Evolutionary conservation across 1,140 invertebrate species (phyloP).

Genomic region (Fragariocoptes setiger): DNA sequence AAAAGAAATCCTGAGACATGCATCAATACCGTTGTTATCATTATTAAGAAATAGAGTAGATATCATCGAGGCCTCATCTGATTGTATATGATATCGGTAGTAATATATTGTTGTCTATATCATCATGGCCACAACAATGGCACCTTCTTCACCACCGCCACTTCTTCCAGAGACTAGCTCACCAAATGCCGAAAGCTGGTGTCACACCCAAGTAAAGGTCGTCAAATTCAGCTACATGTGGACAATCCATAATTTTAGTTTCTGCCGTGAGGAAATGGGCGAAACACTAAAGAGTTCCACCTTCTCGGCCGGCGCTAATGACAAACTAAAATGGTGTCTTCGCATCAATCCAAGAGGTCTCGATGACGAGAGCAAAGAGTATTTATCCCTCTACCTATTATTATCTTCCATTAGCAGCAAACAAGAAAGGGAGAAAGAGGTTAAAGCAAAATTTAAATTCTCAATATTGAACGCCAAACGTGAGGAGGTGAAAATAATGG

Average conservation of each 20-base stretch:
- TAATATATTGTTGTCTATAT: too few species aligned
- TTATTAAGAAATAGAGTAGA: too few species aligned
- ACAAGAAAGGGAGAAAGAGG: slow-evolving; percentile 58
- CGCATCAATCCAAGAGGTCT: slow-evolving; percentile 95
- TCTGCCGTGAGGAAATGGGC: slow-evolving; percentile 96
- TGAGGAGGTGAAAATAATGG: slow-evolving; percentile 99
- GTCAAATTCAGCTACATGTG: slow-evolving; percentile 99
- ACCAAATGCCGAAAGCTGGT: slow-evolving; percentile 12
- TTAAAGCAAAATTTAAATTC: slow-evolving; percentile 98
- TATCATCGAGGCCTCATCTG: too few species aligned
- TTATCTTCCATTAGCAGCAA: slow-evolving; percentile 78
- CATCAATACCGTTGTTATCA: too few species aligned
- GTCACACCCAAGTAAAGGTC: slow-evolving; percentile 61
- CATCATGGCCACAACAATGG: slow-evolving; percentile 10
- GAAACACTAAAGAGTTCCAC: slow-evolving; percentile 97
- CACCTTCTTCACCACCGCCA: slow-evolving; percentile 10
- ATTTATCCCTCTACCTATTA: slow-evolving; percentile 85
- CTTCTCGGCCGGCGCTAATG: slow-evolving; percentile 91
- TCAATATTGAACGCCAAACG: slow-evolving; percentile 97
- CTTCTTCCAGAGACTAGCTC: too few species aligned
- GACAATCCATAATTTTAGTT: slow-evolving; percentile 99
- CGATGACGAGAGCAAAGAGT: slow-evolving; percentile 98
- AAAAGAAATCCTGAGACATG: too few species aligned
- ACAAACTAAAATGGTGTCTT: slow-evolving; percentile 98
- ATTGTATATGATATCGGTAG: too few species aligned